Evolutionary conservation across 2,113 vertebrate species (phyloP), one percentile per base, ranked within the genome.

Genomic region (Paratilapia polleni): DNA sequence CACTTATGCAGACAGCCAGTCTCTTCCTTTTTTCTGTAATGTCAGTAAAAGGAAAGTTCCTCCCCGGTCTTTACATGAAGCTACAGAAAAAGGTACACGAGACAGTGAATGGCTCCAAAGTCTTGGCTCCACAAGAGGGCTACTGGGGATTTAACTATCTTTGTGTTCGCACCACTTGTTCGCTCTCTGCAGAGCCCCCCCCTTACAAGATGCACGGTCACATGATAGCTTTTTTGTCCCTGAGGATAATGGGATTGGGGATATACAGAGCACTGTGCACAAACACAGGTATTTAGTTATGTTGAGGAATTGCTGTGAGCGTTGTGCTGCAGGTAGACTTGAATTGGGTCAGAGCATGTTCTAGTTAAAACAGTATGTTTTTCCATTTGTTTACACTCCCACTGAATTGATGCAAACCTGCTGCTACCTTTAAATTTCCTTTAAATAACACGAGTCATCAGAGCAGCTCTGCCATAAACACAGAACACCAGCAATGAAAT

Each of bases 201-300:
- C 82, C 82, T 84, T 82, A 74, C 76, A 87, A 89, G 64, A 92
- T 74, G 47, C 61, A 64, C 31, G 66, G 57, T 88, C 82, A 73
- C 85, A 78, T 87, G 93, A 85, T 80, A 49, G 74, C 70, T 56
- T 1, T 81, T 79, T 81, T 64, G 79, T 89, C 91, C 90, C 80
- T n/a, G 87, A 85, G 80, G 86, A 91, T 57, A 76, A 81, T 73
- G 70, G 56, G 75, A 81, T 84, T 80, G 83, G 28, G 63, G 52
- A 82, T 80, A 57, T 61, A 85, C 41, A 49, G 34, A 76, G 56
- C 12, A 1, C 10, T 36, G 20, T 19, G 59, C 83, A 76, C 87
- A 90, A 82, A 90, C 63, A 68, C 63, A 93, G 64, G 84, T 87
- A 76, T 88, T 90, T 80, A 89, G 57, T 88, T 74, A 78, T 83